Base-by-base conservation (phyloP, 2,888 invertebrate genomes). In the Drosophila demipolita region DNA sequence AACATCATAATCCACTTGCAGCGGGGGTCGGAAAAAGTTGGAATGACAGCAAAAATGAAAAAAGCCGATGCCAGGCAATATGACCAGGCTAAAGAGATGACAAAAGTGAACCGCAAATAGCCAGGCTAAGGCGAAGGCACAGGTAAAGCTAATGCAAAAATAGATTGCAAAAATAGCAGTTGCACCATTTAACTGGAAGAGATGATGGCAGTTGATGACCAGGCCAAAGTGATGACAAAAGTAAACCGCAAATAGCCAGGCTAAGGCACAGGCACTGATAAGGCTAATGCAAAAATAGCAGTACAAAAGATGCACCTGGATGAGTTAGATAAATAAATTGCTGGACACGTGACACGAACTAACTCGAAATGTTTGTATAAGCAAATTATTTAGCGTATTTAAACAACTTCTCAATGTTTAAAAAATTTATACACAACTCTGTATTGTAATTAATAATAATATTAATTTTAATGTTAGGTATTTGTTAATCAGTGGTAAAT, bases 1-100 rank as follows among this genome's bases (percentile, higher is more conserved):
- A 72, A 72, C 71, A 53, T 57, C 42, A 66, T 67, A 65, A 75
- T 67, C 63, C 50, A 49, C 68, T 68, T 61, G 38, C 60, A 72
- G 9, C 60, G 57, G 20, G 11, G 45, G 26, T 26, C 40, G 42
- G 20, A 36, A 48, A 57, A 35, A 63, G 49, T 57, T 38, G 45
- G 36, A 61, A 15, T 54, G 61, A 59, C 52, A 62, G 68, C 45
- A 67, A 70, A 57, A 67, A 45, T 76, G 64, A 64, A 69, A 69
- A 63, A 73, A 67, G 52, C 65, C 50, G 20, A 54, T 40, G 73
- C 45, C 52, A 26, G 40, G 9, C 50, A 59, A 59, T 48, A 63
- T 64, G 42, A 60, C 36, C 17, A 50, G 45, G 48, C 42, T 59
- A 63, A 57, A 50, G 26, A 33, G 54, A 54, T 52, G 40, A 23